These are phyloP conservation scores for Blomia tropicalis DNA, from an alignment of 2,888 invertebrate genomes.

Conservation along the genomic window DNA sequence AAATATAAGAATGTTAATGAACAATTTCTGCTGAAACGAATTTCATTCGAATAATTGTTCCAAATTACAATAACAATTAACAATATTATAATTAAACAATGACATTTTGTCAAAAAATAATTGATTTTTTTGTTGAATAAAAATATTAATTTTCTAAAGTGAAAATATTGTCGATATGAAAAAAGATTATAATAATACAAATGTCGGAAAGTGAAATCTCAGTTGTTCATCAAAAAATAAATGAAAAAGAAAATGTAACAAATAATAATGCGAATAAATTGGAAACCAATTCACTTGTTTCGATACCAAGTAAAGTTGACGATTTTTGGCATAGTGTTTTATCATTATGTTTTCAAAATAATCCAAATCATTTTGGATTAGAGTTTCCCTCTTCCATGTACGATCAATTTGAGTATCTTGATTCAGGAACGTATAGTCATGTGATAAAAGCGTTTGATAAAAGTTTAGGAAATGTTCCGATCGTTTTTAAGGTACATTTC, in stretches of 20 bases:
- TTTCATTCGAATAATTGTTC: not conserved
- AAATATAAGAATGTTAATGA: slow-evolving; percentile 5
- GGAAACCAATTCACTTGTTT: too few species aligned
- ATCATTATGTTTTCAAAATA: slow-evolving; percentile 9
- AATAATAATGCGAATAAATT: too few species aligned
- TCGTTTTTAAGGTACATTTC: slow-evolving; percentile 21
- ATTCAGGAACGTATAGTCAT: slow-evolving; percentile 22
- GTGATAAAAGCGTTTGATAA: slow-evolving; percentile 17
- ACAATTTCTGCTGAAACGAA: not conserved
- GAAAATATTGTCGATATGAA: too few species aligned
- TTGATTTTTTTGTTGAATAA: too few species aligned
- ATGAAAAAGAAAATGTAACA: too few species aligned
- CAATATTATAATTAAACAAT: too few species aligned
- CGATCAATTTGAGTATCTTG: slow-evolving; percentile 12
- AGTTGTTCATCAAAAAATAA: too few species aligned
- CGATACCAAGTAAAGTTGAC: not conserved
- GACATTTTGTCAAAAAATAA: too few species aligned
- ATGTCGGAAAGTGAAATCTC: too few species aligned
- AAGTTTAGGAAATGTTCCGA: not conserved
- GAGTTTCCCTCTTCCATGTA: not conserved
- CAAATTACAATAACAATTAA: too few species aligned
- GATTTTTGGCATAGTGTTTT: slow-evolving; percentile 8
- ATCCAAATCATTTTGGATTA: slow-evolving; percentile 13
- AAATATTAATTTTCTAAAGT: too few species aligned
- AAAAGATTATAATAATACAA: too few species aligned